Conservation (phyloP, 2,888 invertebrate genomes). For the Drosophila fulvimacula region DNA sequence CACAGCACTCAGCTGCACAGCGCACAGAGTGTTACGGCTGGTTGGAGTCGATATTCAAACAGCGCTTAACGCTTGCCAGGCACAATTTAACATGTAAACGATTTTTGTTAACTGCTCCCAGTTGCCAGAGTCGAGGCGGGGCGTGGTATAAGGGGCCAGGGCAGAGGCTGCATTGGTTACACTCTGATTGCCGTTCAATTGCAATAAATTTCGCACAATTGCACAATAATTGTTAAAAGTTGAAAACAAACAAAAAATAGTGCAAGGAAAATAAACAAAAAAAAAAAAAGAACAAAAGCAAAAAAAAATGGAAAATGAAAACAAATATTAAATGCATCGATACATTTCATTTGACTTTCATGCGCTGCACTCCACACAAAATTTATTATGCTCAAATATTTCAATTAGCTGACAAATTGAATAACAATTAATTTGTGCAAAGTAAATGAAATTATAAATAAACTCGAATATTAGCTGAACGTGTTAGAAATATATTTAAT, state of each 20-base stretch:
- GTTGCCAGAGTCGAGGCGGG: not conserved
- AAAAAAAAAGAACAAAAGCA: constrained; percentile 3
- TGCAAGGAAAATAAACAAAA: not conserved
- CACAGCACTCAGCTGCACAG: constrained; percentile 21
- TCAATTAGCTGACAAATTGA: constrained; percentile 43
- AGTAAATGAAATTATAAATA: not conserved
- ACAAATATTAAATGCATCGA: constrained; percentile 12
- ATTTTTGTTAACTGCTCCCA: constrained; percentile 72
- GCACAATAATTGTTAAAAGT: constrained; percentile 82
- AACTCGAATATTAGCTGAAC: not conserved
- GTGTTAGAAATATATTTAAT: not conserved
- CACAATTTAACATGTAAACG: constrained; percentile 82
- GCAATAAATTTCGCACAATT: constrained; percentile 82
- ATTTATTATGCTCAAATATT: constrained; percentile 42
- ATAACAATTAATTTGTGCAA: constrained; percentile 1
- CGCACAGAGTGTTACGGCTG: constrained; percentile 31
- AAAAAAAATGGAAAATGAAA: not conserved
- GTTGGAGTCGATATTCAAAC: constrained; percentile 56
- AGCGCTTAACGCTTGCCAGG: constrained; percentile 63
- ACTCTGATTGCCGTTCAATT: constrained; percentile 79
- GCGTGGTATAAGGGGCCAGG: not conserved
- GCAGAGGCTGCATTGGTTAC: constrained; percentile 42
- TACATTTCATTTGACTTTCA: constrained; percentile 15
- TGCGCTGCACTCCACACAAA: constrained; percentile 5
- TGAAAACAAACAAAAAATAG: constrained; percentile 75